These are phyloP conservation scores for Pachliopta kotzebuea DNA, from an alignment of 2,888 invertebrate species.

Conservation along the genomic window DNA sequence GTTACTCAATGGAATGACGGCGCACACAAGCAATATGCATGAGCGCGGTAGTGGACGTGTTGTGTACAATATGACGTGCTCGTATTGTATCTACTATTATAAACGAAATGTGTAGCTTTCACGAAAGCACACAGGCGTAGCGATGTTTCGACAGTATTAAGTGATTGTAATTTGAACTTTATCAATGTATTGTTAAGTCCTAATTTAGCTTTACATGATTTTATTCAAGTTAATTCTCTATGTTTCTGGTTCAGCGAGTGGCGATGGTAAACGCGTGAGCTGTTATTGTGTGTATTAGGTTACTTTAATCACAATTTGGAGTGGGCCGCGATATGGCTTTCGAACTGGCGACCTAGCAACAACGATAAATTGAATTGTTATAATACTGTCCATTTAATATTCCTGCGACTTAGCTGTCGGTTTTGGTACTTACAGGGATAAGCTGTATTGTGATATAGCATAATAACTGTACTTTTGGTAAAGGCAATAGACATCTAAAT, in stretches of 20 bases:
- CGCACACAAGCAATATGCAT: constrained; percentile 67
- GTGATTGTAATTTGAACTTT: constrained; percentile 38
- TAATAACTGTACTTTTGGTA: neutral
- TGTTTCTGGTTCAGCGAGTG: constrained; percentile 45
- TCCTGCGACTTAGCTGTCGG: constrained; percentile 23
- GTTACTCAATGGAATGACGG: constrained; percentile 41
- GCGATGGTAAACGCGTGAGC: constrained; percentile 76
- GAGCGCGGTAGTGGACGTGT: constrained; percentile 67
- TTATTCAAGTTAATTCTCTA: constrained; percentile 44
- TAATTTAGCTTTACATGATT: constrained; percentile 32
- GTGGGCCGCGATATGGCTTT: constrained; percentile 76
- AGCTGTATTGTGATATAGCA: constrained; percentile 28
- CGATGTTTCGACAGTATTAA: constrained; percentile 45
- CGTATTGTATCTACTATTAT: constrained; percentile 74
- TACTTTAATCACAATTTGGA: constrained; percentile 80
- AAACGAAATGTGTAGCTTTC: constrained; percentile 80
- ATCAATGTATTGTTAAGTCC: neutral
- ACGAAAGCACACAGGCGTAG: constrained; percentile 70
- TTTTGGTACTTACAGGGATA: constrained; percentile 19
- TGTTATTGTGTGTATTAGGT: constrained; percentile 80
- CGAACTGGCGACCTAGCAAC: constrained; percentile 66
- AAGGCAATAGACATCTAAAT: too few species aligned
- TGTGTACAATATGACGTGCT: constrained; percentile 74
- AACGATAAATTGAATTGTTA: constrained; percentile 60
- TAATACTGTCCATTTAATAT: constrained; percentile 34